phyloP scores from a whole-genome alignment of 30 jellyfish, hydroid and myxozoan species.

The Aurelia sp. region DNA sequence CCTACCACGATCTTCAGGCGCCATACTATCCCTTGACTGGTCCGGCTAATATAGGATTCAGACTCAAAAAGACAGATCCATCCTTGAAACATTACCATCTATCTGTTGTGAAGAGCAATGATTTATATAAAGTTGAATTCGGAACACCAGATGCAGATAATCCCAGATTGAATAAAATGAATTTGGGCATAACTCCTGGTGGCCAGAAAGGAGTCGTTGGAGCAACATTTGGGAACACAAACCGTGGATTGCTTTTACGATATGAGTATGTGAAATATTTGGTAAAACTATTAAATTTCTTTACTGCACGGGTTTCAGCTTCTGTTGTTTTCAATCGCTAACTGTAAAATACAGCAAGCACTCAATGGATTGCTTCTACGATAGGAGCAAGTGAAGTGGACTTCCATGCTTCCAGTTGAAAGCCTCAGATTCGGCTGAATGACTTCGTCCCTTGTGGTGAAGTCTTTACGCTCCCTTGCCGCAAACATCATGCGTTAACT shows the following conservation, averaged over 20 bases:
- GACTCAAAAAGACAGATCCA: conserved; percentile 70
- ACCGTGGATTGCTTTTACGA: conserved; percentile 71
- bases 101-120: conserved; percentile 55
- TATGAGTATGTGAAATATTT: conserved; percentile 57
- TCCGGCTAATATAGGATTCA: conserved; percentile 79
- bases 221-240: conserved; percentile 86
- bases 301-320: too few relatives aligned
- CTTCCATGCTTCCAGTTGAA: too few relatives aligned
- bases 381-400: too few relatives aligned
- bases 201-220: conserved; percentile 85
- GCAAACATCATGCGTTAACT: too few relatives aligned
- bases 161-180: conserved; percentile 50
- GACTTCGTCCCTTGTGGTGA: too few relatives aligned
- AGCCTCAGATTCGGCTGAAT: too few relatives aligned
- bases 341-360: too few relatives aligned
- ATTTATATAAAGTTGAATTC: conserved; percentile 56
- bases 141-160: conserved; percentile 87
- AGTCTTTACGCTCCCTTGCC: too few relatives aligned
- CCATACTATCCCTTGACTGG: conserved; percentile 98
- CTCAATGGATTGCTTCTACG: too few relatives aligned
- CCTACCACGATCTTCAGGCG: conserved; percentile 71
- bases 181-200: conserved; percentile 70
- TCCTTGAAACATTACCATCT: conserved; percentile 52
- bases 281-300: too few relatives aligned
- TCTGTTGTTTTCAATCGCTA: too few relatives aligned